A percentile compares a stretch with the other conserved stretches of the same genome.
These are phyloP conservation scores for Drosophila busckii DNA, from an alignment of 1,140 invertebrate species.

Conservation along the genomic window DNA sequence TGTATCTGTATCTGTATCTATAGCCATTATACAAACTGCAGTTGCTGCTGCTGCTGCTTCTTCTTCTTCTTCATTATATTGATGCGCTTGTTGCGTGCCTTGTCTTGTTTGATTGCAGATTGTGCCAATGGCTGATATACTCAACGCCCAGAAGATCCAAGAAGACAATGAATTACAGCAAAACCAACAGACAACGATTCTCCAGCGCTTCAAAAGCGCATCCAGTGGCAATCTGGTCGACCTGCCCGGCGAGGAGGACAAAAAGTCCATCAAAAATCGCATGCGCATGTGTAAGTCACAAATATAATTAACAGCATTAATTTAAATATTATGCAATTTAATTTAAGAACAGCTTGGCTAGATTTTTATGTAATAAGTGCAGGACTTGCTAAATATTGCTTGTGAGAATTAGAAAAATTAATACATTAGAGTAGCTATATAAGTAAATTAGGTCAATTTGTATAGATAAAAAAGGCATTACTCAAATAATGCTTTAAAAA, in stretches of 20 bases:
- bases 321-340: too few relatives aligned
- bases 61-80: slow-evolving; percentile 3
- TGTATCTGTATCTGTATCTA: not conserved
- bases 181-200: slow-evolving; percentile 45
- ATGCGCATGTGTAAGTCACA: slow-evolving; percentile 61
- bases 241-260: slow-evolving; percentile 68
- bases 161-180: slow-evolving; percentile 60
- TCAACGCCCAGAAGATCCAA: slow-evolving; percentile 64
- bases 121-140: slow-evolving; percentile 72
- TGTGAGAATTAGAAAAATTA: too few relatives aligned
- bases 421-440: too few relatives aligned
- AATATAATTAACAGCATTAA: too few relatives aligned
- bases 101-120: slow-evolving; percentile 51
- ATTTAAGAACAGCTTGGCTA: too few relatives aligned
- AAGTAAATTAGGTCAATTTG: too few relatives aligned
- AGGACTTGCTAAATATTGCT: too few relatives aligned
- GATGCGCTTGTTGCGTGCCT: slow-evolving; percentile 29
- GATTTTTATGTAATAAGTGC: too few relatives aligned
- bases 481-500: too few relatives aligned
- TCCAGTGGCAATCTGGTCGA: slow-evolving; percentile 67
- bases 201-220: slow-evolving; percentile 66
- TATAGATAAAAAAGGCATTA: too few relatives aligned
- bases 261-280: slow-evolving; percentile 69
- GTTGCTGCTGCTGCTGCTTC: too few relatives aligned
- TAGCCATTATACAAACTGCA: too few relatives aligned